A percentile compares a stretch with the other conserved stretches of the same genome.
phyloP scores from a whole-genome alignment of 2,888 invertebrate genomes.

The Synanthedon myopaeformis region DNA sequence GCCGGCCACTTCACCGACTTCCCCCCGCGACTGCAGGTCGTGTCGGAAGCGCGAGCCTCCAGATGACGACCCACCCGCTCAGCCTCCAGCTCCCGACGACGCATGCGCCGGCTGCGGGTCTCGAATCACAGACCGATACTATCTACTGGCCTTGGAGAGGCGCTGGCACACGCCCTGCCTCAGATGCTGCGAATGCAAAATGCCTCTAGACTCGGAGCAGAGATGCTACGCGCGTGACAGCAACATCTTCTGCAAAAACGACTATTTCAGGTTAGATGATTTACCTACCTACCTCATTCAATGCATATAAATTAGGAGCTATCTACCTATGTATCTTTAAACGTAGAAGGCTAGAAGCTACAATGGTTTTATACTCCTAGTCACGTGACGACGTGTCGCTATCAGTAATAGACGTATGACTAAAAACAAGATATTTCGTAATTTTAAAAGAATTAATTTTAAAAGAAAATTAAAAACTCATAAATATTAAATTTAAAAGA shows the following conservation, averaged over 20 bases:
- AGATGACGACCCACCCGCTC: slow-evolving; percentile 48
- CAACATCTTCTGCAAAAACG: slow-evolving; percentile 95
- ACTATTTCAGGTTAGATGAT: slow-evolving; percentile 90
- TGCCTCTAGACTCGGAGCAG: slow-evolving; percentile 89
- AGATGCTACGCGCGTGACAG: slow-evolving; percentile 94
- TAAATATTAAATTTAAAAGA: no score
- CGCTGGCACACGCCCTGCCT: slow-evolving; percentile 94
- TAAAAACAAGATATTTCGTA: no score
- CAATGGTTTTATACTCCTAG: no score
- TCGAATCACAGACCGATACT: slow-evolving; percentile 89
- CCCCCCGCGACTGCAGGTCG: slow-evolving; percentile 71
- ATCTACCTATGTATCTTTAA: no score
- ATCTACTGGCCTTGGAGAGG: slow-evolving; percentile 90
- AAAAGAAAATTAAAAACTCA: no score
- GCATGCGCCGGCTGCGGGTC: slow-evolving; percentile 91
- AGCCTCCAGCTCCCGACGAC: slow-evolving; percentile 58
- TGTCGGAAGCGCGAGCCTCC: slow-evolving; percentile 71
- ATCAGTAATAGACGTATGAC: no score
- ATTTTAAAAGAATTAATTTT: no score
- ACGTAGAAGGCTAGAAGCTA: no score
- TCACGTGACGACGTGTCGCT: no score
- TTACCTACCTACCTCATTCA: not conserved
- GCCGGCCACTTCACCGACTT: slow-evolving; percentile 74
- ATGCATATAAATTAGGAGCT: no score
- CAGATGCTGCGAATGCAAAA: slow-evolving; percentile 90